A percentile compares a stretch with the other conserved stretches of the same genome.
These are phyloP conservation scores for Eupithecia pulchellata DNA, from an alignment of 2,888 invertebrate genomes.

Conservation along the genomic window DNA sequence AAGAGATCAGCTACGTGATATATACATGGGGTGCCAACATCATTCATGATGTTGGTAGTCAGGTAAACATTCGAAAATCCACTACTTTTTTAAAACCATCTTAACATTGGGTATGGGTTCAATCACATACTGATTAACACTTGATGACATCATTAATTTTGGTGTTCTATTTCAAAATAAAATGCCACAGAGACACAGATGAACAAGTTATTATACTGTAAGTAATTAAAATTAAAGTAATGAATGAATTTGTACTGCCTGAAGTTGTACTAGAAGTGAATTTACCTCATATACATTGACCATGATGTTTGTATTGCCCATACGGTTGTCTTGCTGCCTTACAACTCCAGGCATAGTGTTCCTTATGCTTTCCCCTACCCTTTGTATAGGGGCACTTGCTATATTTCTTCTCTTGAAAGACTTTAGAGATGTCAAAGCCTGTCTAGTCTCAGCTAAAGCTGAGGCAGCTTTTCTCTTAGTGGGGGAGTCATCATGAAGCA, in stretches of 20 bases:
- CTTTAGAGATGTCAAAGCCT: slow-evolving; percentile 90
- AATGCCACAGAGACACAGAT: not conserved
- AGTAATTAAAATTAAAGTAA: too few relatives aligned
- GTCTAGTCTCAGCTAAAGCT: slow-evolving; percentile 89
- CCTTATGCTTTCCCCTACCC: slow-evolving; percentile 84
- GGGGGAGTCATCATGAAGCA: slow-evolving; percentile 87
- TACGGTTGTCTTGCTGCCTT: slow-evolving; percentile 77
- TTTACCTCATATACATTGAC: slow-evolving; percentile 85
- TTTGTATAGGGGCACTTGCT: slow-evolving; percentile 77
- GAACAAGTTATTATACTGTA: too few relatives aligned
- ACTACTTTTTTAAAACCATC: not conserved
- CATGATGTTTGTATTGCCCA: slow-evolving; percentile 79
- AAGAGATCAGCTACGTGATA: too few relatives aligned
- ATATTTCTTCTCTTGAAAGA: slow-evolving; percentile 87
- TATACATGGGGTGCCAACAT: too few relatives aligned
- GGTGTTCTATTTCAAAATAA: not conserved
- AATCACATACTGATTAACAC: too few relatives aligned
- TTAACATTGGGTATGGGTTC: too few relatives aligned
- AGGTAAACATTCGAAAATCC: too few relatives aligned
- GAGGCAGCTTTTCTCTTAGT: slow-evolving; percentile 85
- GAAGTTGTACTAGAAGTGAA: not conserved
- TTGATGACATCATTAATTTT: too few relatives aligned
- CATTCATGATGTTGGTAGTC: too few relatives aligned
- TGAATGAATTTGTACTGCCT: too few relatives aligned
- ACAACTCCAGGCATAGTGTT: slow-evolving; percentile 83